Conservation (phyloP, 2,113 vertebrate species). For the Puma concolor region DNA sequence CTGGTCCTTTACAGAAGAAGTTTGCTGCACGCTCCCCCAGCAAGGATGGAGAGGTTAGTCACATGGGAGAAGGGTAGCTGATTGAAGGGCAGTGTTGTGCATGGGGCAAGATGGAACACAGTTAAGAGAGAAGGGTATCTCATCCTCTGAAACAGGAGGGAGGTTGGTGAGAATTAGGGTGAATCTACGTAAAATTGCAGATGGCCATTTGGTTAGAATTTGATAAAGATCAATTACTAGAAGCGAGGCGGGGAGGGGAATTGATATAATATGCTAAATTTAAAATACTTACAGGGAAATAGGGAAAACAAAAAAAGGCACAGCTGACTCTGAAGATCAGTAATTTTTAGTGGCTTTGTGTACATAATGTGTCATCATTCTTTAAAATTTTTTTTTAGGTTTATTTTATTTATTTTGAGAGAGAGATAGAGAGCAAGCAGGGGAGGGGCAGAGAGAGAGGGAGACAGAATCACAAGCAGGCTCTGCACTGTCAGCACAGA, state of each 20-base stretch:
- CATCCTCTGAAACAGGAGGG: not conserved
- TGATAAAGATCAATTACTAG: not conserved
- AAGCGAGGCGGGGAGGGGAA: not conserved
- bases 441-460: too few species aligned
- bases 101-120: not conserved
- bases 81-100: not conserved
- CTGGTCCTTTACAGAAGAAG: not conserved
- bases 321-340: not conserved
- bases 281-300: not conserved
- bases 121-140: not conserved
- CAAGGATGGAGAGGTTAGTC: not conserved
- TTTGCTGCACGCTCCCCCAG: not conserved
- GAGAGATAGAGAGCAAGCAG: too few species aligned
- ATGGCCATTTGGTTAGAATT: not conserved
- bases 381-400: too few species aligned
- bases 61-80: not conserved
- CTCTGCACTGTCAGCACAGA: too few species aligned
- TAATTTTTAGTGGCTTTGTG: not conserved
- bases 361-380: not conserved
- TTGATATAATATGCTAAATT: not conserved
- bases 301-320: not conserved
- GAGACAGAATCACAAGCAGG: too few species aligned
- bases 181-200: not conserved
- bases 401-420: too few species aligned
- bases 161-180: not conserved